Evolutionary conservation across 2,888 invertebrate species (phyloP).

Genomic region (Caenorhabditis imperialis): DNA sequence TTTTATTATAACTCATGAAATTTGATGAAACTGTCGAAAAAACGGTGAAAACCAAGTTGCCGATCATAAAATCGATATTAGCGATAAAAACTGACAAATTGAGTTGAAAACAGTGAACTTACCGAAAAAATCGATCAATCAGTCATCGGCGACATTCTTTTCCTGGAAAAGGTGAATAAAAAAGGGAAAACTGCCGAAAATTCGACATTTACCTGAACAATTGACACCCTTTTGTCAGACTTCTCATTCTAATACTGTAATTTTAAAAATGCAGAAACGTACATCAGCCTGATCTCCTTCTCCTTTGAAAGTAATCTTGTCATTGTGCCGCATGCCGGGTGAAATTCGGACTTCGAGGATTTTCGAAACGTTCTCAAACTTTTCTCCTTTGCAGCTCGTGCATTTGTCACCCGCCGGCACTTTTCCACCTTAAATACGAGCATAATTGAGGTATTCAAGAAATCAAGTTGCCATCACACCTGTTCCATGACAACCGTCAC

Average conservation of each 20-base stretch:
- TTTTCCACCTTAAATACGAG: slow-evolving; percentile 55
- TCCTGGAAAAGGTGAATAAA: no score
- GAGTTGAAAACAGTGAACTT: no score
- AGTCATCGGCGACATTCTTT: no score
- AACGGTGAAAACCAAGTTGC: no score
- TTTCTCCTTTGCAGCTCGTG: slow-evolving; percentile 87
- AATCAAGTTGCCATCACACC: slow-evolving; percentile 76
- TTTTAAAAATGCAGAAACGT: slow-evolving; percentile 37
- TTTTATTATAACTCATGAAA: no score
- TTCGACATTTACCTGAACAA: no score
- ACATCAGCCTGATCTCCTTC: slow-evolving; percentile 88
- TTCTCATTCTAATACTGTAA: neutral
- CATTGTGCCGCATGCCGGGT: slow-evolving; percentile 89
- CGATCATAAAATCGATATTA: no score
- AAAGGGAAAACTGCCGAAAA: no score
- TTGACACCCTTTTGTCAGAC: no score
- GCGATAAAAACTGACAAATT: no score
- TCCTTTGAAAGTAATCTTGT: slow-evolving; percentile 88
- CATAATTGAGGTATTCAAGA: neutral
- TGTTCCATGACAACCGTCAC: slow-evolving; percentile 81
- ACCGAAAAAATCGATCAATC: no score
- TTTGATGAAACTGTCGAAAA: no score
- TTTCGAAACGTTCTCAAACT: slow-evolving; percentile 88
- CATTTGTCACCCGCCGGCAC: slow-evolving; percentile 87
- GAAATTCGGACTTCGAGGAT: slow-evolving; percentile 88